Conservation (phyloP, 2,888 invertebrate species). For the Sturmia bella region DNA sequence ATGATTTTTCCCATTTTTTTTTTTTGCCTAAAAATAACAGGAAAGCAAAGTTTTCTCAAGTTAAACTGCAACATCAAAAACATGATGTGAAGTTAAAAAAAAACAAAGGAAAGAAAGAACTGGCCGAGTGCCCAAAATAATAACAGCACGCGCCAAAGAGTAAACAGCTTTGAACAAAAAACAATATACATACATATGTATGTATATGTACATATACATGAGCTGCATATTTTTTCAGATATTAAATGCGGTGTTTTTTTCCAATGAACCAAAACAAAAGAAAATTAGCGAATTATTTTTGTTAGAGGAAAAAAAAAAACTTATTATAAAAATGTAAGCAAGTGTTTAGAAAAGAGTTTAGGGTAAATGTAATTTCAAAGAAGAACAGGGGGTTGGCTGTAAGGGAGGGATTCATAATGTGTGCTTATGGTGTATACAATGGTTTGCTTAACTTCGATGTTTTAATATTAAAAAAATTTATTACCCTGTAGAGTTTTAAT, state of each 20-base stretch:
- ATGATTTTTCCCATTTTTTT: neutral
- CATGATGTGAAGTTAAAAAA: constrained; percentile 16
- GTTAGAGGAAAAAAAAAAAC: constrained; percentile 11
- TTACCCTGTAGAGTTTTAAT: constrained; percentile 35
- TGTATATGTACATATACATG: constrained; percentile 20
- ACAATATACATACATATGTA: constrained; percentile 15
- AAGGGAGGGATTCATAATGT: constrained; percentile 31
- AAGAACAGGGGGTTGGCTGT: constrained; percentile 25
- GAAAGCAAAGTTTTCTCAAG: constrained; percentile 38
- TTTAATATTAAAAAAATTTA: constrained; percentile 55
- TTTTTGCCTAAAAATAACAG: constrained; percentile 18
- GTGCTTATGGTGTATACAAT: neutral
- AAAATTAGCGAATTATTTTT: constrained; percentile 29
- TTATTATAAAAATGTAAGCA: constrained; percentile 15
- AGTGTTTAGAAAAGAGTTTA: constrained; percentile 29
- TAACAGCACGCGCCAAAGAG: constrained; percentile 65
- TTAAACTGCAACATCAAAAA: constrained; percentile 43
- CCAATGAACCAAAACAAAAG: constrained; percentile 24
- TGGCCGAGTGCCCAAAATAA: constrained; percentile 49
- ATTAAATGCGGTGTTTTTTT: constrained; percentile 49
- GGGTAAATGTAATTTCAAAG: constrained; percentile 12
- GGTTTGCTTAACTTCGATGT: constrained; percentile 22
- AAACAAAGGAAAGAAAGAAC: constrained; percentile 14
- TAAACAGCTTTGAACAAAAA: constrained; percentile 57
- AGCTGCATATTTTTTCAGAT: constrained; percentile 1